Percentiles rank a stretch among this genome's conserved stretches.
These are phyloP conservation scores for Lamellibrachia columna DNA, from an alignment of 2,888 invertebrate genomes.

Conservation along the genomic window DNA sequence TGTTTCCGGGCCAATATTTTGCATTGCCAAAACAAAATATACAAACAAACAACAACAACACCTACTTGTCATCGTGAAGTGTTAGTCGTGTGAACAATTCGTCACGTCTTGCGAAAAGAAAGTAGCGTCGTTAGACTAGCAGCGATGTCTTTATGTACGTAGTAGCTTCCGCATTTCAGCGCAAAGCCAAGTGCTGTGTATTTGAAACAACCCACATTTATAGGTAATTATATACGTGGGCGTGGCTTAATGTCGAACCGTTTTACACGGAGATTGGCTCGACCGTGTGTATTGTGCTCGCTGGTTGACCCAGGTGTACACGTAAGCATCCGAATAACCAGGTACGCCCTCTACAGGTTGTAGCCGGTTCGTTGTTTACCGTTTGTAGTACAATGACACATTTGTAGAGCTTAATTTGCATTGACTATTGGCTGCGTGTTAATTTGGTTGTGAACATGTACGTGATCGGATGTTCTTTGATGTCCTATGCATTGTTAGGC, in stretches of 20 bases:
- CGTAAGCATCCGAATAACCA: not conserved
- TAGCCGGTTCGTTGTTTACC: not conserved
- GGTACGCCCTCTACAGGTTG: not conserved
- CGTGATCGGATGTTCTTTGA: not conserved
- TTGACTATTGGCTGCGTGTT: not conserved
- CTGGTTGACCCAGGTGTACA: not conserved
- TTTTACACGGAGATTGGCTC: slow-evolving; percentile 10
- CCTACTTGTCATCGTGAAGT: not conserved
- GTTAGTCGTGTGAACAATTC: not conserved
- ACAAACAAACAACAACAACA: not conserved
- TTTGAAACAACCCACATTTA: not conserved
- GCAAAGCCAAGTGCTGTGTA: not conserved
- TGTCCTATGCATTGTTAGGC: not conserved
- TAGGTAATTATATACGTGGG: not conserved
- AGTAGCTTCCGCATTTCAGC: slow-evolving; percentile 5
- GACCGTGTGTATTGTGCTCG: not conserved
- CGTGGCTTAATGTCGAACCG: not conserved
- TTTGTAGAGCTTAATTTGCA: not conserved
- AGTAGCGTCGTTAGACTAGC: not conserved
- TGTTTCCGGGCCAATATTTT: not conserved
- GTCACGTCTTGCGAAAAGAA: not conserved
- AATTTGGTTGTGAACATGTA: not conserved
- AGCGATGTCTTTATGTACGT: not conserved
- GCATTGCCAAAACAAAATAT: not conserved
- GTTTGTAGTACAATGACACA: not conserved